Evolutionary conservation across 1,140 invertebrate genomes (phyloP), one percentile per base, ranked within the genome.

Genomic region (Lanistes nyassanus): DNA sequence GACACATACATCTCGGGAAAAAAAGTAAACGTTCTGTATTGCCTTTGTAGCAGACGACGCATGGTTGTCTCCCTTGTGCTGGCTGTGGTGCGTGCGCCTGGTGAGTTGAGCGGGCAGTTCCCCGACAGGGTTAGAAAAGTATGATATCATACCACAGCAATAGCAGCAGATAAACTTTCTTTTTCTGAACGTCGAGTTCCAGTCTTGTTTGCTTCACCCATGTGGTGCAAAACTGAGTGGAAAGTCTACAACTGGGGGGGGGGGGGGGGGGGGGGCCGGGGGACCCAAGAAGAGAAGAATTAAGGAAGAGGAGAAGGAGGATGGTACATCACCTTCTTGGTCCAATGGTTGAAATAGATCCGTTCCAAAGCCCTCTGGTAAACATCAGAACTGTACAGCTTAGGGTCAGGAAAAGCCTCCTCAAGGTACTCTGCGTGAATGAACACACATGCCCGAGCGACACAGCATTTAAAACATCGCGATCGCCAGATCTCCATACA

Each of bases 371-470:
- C 75, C 36, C 73, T 56, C 2, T 69, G 58, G 21, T 76, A 51
- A 13, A 72, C 65, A 21, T 79, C 78, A 47, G 7, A 31, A 36
- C 39, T 56, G 66, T 74, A 79, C 16, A 79, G 37, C 36, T 21
- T 39, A 42, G 78, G 78, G 9, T 76, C n/a, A 0, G 92, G 91
- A 88, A 94, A 95, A 36, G 87, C 87, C 77, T 96, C 94, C 82
- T 97, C 95, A 58, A 97, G 84, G 85, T 95, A 97, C 85, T 97
- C 95, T 79, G 66, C 42, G 47, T 65, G 29, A 9, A 26, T 62
- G 31, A 4, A 68, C 16, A 51, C 6, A 42, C 64, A 74, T 64
- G n/a, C n/a, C n/a, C n/a, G n/a, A n/a, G n/a, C n/a, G n/a, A n/a
- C n/a, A n/a, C n/a, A 19, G 23, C 34, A 71, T 68, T 29, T 21